These are phyloP conservation scores for Psix sp. DNA, from an alignment of 1,140 invertebrate genomes.

Conservation along the genomic window DNA sequence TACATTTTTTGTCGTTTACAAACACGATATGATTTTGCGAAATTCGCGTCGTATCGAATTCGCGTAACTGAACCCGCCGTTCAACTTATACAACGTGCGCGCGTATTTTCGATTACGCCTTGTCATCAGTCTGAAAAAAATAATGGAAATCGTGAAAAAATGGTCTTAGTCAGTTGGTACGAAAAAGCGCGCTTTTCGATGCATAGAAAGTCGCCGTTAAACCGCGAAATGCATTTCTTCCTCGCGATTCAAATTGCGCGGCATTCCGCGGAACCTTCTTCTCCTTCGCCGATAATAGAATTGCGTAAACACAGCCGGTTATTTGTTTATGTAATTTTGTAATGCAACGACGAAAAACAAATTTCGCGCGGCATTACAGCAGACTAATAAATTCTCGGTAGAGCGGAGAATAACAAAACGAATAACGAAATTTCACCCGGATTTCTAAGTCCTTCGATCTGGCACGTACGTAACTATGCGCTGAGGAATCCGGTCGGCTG, in stretches of 20 bases:
- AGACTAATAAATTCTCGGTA: background rate
- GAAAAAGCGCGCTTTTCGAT: slow-evolving; percentile 5
- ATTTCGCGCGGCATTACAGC: background rate
- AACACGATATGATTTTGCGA: slow-evolving; percentile 1
- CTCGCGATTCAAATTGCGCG: slow-evolving; percentile 4
- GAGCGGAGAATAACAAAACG: background rate
- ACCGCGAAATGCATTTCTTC: slow-evolving; percentile 7
- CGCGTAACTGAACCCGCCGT: background rate
- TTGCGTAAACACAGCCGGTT: slow-evolving; percentile 2
- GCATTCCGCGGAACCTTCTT: slow-evolving; percentile 2
- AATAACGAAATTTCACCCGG: background rate
- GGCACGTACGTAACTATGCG: slow-evolving; percentile 38
- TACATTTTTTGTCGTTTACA: background rate
- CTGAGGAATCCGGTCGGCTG: slow-evolving; percentile 6
- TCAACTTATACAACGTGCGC: background rate
- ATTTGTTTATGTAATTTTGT: slow-evolving; percentile 10
- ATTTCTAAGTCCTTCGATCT: slow-evolving; percentile 25
- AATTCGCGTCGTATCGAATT: background rate
- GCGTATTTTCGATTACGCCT: slow-evolving; percentile 1
- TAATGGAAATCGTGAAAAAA: too few relatives aligned
- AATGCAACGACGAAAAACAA: background rate
- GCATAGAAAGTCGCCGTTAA: slow-evolving; percentile 18
- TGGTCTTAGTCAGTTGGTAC: background rate
- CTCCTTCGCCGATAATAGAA: slow-evolving; percentile 1
- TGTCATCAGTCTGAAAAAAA: background rate